Percentiles rank a stretch among this genome's conserved stretches.
Evolutionary conservation across 2,797 vertebrate genomes (phyloP).

Genomic region (Tragelaphus eurycerus): DNA sequence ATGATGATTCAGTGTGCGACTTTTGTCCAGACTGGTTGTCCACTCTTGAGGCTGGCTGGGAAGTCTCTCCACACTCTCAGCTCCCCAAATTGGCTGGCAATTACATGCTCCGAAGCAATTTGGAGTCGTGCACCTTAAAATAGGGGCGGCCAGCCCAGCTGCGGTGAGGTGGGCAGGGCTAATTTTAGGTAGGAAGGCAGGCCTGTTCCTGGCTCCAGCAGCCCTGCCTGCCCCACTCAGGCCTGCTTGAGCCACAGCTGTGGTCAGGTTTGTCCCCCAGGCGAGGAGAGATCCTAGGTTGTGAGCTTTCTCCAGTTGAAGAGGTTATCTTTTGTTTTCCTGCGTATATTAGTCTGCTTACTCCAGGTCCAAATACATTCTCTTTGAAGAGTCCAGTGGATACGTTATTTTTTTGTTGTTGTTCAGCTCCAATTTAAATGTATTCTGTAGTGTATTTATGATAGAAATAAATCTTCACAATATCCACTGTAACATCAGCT

Average conservation of each 20-base stretch:
- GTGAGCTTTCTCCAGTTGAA: background rate
- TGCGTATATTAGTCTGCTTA: background rate
- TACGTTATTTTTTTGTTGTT: background rate
- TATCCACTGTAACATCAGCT: background rate
- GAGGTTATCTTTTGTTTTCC: background rate
- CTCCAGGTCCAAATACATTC: background rate
- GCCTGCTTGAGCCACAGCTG: background rate
- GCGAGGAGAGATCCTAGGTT: background rate
- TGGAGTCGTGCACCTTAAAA: slow-evolving; percentile 56
- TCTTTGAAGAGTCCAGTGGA: background rate
- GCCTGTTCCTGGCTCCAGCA: background rate
- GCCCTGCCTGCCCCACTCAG: background rate
- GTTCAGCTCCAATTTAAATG: background rate
- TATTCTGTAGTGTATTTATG: background rate
- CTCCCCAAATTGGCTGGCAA: background rate
- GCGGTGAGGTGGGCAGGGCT: background rate
- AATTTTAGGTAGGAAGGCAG: slow-evolving; percentile 48
- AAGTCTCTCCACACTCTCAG: background rate
- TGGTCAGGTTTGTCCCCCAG: background rate
- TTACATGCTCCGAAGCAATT: background rate
- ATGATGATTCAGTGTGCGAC: background rate
- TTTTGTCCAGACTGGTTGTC: background rate
- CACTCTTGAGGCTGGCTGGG: background rate
- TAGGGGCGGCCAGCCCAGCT: slow-evolving; percentile 29
- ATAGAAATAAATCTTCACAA: background rate